phyloP scores from a whole-genome alignment of 2,888 invertebrate species.

The Parnassius smintheus region DNA sequence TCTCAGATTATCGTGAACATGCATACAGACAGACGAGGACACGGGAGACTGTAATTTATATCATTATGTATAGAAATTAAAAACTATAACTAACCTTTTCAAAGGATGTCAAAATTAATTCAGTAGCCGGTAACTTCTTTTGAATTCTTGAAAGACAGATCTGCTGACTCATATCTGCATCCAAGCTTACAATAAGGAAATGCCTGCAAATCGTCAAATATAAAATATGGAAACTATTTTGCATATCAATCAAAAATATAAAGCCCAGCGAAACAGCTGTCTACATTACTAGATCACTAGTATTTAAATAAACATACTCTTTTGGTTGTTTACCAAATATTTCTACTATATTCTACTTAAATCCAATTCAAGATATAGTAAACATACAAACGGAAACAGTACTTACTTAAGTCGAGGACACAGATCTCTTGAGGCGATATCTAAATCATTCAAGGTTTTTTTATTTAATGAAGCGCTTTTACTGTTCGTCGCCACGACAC shows the following conservation, averaged over 20 bases:
- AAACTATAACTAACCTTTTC: neutral
- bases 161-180: neutral
- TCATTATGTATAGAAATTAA: neutral
- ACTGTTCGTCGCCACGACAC: neutral
- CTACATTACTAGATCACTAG: too few relatives aligned
- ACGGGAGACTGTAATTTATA: too few relatives aligned
- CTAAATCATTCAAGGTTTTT: constrained; percentile 12
- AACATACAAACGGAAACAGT: neutral
- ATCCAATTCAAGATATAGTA: too few relatives aligned
- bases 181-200: neutral
- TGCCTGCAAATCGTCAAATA: neutral
- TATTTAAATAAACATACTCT: too few relatives aligned
- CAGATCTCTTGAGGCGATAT: constrained; percentile 9
- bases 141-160: constrained; percentile 25
- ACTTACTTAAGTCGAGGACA: constrained; percentile 18
- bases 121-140: constrained; percentile 28
- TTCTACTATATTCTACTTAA: too few relatives aligned
- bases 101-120: constrained; percentile 28
- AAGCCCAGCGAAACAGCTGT: too few relatives aligned
- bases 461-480: neutral
- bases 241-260: too few relatives aligned
- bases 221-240: neutral
- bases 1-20: too few relatives aligned
- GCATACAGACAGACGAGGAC: too few relatives aligned
- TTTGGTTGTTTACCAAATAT: too few relatives aligned